A percentile compares a stretch with the other conserved stretches of the same genome.
Evolutionary conservation across 2,888 invertebrate species (phyloP).

Genomic region (Zootermopsis nevadensis): DNA sequence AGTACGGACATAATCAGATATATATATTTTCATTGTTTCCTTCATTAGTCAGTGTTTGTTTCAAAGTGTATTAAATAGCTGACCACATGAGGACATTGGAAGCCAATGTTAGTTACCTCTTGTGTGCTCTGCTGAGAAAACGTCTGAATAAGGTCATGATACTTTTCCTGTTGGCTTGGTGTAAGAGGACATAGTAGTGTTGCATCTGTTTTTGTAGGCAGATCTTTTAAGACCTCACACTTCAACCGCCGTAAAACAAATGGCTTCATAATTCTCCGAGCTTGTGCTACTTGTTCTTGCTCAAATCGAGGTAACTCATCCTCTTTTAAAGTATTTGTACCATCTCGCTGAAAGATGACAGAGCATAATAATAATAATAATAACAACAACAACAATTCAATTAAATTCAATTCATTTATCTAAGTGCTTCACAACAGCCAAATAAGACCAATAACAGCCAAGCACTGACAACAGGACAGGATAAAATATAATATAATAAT

Average conservation of each 20-base stretch:
- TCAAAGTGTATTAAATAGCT: no score
- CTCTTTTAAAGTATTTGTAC: constrained; percentile 32
- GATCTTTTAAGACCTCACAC: constrained; percentile 83
- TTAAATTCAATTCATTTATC: no score
- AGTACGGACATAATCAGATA: no score
- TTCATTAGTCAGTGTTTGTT: no score
- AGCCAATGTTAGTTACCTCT: constrained; percentile 63
- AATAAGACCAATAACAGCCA: no score
- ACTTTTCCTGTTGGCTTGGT: constrained; percentile 77
- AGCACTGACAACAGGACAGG: background rate
- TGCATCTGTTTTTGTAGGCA: constrained; percentile 85
- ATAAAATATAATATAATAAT: no score
- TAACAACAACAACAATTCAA: background rate
- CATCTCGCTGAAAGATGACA: constrained; percentile 16
- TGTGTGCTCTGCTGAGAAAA: constrained; percentile 72
- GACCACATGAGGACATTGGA: no score
- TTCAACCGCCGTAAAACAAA: constrained; percentile 92
- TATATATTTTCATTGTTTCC: no score
- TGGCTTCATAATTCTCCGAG: constrained; percentile 95
- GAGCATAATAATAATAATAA: constrained; percentile 18
- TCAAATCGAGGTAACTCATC: constrained; percentile 78
- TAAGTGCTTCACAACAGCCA: no score
- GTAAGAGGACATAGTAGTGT: constrained; percentile 77
- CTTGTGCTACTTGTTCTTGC: constrained; percentile 88
- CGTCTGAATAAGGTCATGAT: constrained; percentile 77